phyloP scores from a whole-genome alignment of 2,113 vertebrate genomes.

The Camelus bactrianus region DNA sequence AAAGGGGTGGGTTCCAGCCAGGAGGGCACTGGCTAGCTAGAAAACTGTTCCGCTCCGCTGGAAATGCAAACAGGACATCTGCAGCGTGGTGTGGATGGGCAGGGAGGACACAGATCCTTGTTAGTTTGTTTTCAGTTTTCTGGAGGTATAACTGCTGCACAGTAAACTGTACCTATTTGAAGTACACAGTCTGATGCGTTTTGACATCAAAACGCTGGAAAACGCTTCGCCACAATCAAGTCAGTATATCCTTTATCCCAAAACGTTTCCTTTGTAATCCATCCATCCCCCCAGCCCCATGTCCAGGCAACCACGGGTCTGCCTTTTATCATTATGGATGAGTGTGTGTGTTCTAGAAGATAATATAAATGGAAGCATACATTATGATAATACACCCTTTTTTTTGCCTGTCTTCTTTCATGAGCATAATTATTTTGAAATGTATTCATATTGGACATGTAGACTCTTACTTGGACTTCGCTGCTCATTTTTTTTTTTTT shows the following conservation, averaged over 20 bases:
- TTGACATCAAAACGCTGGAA: not conserved
- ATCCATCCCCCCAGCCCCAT: not conserved
- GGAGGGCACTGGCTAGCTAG: not conserved
- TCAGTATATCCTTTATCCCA: not conserved
- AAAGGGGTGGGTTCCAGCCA: not conserved
- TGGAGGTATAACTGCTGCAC: not conserved
- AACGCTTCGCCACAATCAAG: not conserved
- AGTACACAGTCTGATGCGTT: not conserved
- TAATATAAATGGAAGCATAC: not conserved
- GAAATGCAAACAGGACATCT: not conserved
- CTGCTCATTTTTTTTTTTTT: not conserved
- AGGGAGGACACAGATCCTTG: not conserved
- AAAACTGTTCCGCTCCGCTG: not conserved
- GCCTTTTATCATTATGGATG: not conserved
- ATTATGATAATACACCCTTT: not conserved
- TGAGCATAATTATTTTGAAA: slow-evolving; percentile 30
- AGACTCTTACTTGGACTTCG: not conserved
- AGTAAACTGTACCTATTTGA: not conserved
- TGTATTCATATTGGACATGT: not conserved
- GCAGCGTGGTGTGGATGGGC: rapidly evolving
- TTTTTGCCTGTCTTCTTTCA: slow-evolving; percentile 37
- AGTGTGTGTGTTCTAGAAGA: not conserved
- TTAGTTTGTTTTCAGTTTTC: not conserved
- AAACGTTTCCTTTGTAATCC: not conserved
- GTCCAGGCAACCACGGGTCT: not conserved